Conservation (phyloP, 2,113 vertebrate genomes). For the Dissostichus mawsoni region DNA sequence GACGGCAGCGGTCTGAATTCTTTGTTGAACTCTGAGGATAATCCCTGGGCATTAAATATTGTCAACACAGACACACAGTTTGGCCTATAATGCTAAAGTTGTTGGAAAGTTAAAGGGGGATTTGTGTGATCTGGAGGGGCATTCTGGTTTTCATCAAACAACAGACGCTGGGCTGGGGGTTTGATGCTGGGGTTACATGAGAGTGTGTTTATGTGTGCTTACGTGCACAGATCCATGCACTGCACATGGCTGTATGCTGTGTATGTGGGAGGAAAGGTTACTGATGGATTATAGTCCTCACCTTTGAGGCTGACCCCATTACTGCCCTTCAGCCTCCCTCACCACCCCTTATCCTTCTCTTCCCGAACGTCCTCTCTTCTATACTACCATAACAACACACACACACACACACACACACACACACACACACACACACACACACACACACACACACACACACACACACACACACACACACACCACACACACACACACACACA, state of each 20-base stretch:
- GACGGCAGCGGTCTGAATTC: constrained; percentile 68
- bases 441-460: no score
- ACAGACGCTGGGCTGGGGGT: constrained; percentile 41
- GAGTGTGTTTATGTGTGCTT: constrained; percentile 43
- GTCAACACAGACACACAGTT: constrained; percentile 81
- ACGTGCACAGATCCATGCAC: constrained; percentile 34
- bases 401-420: constrained; percentile 8
- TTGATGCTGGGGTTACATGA: constrained; percentile 50
- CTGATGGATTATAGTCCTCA: constrained; percentile 80
- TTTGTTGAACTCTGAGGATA: constrained; percentile 72
- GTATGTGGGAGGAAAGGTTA: constrained; percentile 70
- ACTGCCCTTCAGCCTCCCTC: constrained; percentile 66
- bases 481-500: no score
- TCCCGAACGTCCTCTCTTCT: constrained; percentile 38
- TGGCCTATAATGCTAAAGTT: constrained; percentile 66
- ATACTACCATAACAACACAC: constrained; percentile 29
- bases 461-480: no score
- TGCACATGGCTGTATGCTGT: constrained; percentile 26
- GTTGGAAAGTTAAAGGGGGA: constrained; percentile 70
- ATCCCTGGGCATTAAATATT: constrained; percentile 78
- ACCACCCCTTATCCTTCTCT: constrained; percentile 36
- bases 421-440: constrained; percentile 17
- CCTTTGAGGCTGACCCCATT: constrained; percentile 81
- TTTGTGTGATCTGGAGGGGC: constrained; percentile 64
- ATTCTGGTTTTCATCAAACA: constrained; percentile 82